These are phyloP conservation scores for Cryptotermes secundus DNA, from an alignment of 1,140 invertebrate species.

Conservation along the genomic window DNA sequence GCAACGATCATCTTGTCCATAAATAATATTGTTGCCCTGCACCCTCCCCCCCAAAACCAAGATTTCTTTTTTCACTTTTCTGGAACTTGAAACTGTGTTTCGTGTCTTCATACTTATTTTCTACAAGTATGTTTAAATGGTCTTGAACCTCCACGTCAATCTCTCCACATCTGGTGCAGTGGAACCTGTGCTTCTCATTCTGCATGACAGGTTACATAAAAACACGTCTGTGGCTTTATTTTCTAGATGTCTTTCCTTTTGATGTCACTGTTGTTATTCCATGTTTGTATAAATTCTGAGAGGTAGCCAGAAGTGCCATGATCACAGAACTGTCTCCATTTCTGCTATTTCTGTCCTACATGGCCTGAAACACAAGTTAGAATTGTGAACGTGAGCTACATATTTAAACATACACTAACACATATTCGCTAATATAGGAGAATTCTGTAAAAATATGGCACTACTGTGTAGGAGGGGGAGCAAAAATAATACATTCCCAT, in stretches of 20 bases:
- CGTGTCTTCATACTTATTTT: not conserved
- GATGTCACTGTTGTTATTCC: not conserved
- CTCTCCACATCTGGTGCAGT: no score
- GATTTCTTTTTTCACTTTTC: not conserved
- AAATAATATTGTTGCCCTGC: not conserved
- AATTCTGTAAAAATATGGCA: not conserved
- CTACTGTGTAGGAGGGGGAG: not conserved
- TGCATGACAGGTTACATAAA: not conserved
- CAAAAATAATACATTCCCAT: no score
- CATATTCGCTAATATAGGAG: no score
- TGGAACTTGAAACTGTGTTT: not conserved
- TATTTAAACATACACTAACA: no score
- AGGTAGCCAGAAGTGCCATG: slow-evolving; percentile 33
- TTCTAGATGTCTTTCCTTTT: not conserved
- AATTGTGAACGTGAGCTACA: no score
- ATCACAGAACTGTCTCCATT: slow-evolving; percentile 89
- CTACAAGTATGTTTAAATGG: not conserved
- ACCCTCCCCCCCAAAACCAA: not conserved
- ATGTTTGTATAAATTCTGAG: not conserved
- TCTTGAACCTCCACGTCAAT: not conserved
- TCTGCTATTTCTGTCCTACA: slow-evolving; percentile 74
- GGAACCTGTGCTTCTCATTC: not conserved
- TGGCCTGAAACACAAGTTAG: slow-evolving; percentile 48
- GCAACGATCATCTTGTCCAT: not conserved
- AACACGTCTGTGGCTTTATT: not conserved